Evolutionary conservation across 2,113 vertebrate genomes (phyloP), one percentile per base, ranked within the genome.

Genomic region (Petroica traversi): DNA sequence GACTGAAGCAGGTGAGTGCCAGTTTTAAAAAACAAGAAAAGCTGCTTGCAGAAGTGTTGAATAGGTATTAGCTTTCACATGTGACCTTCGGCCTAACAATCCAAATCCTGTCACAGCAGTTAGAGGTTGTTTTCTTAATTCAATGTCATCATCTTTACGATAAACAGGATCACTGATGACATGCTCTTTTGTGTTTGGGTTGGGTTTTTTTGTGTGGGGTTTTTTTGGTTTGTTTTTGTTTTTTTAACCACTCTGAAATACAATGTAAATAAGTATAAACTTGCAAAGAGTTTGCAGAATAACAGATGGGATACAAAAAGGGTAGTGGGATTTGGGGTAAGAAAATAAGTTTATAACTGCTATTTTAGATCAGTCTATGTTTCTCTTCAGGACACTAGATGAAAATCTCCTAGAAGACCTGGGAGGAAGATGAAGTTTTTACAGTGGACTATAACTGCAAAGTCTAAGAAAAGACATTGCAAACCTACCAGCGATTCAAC

Each of bases 21-120:
- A 94, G 93, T 34, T 91, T 64, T 41, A 95, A 58, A 93, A 90
- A 96, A 83, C 1, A 4, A 71, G 95, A 95, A 86, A 83, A 75
- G 67, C 81, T 93, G 97, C 97, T 97, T 85, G 97, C 96, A 98
- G 95, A 98, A 98, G 91, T 97, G 97, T 96, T 98, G 96, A 98
- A 96, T 97, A 97, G 97, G 97, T 97, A 97, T 98, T 97, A 98
- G 95, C 94, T 97, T 96, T 98, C 97, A 97, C 98, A 97, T 97
- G 96, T 98, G 98, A 99, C 97, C 98, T 98, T 97, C 62, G 98
- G 97, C 98, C 96, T 97, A 97, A 98, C 98, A 98, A 97, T 97
- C 97, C 94, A 98, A 98, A 98, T 97, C 97, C 97, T 97, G 96
- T 95, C 97, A 98, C 98, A 99, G 98, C 98, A 98, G 85, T 76